Evolutionary conservation across 2,888 invertebrate species (phyloP), one percentile per base, ranked within the genome.

Genomic region (Drosophila merina): DNA sequence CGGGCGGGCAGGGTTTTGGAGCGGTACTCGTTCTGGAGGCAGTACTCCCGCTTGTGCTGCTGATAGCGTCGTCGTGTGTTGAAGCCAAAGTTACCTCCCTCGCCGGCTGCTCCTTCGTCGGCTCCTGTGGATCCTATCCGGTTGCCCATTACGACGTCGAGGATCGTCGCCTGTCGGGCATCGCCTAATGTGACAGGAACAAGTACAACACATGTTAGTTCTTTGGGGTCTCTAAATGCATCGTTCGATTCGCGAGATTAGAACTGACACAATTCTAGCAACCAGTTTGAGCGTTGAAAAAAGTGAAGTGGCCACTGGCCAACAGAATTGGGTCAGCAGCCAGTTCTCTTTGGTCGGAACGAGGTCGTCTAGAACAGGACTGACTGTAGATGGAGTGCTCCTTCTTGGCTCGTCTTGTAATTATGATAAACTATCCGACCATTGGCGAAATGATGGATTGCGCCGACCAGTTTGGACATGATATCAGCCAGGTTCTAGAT

Each of bases 1-100:
- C 89, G 79, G 5, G 90, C 85, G 5, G 89, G 89, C 48, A 89
- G 51, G n/a, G 89, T 89, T 77, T 90, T 89, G 12, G 89, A 88
- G 4, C 84, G 84, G 20, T 76, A 83, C 36, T 84, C 81, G 50
- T 74, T 68, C 67, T 82, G 88, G 4, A 87, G 42, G 9, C 88
- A 76, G 10, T 62, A 78, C 20, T 84, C 87, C 8, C 69, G 70
- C 68, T 88, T 86, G 48, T 84, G 84, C 51, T 88, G 83, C 71
- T 84, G 88, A 59, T 86, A 84, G 25, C 84, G 77, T 1, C 82
- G 64, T 4, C 84, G 78, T 5, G 88, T 86, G 47, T 84, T 84
- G 20, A 76, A 82, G 47, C 79, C 69, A 4, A 63, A 49, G 28
- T 50, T 60, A 1, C 48, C 58, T 45, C 57, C 71, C n/a, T 20